Conservation (phyloP, 2,888 invertebrate species). For the Aelia acuminata region DNA sequence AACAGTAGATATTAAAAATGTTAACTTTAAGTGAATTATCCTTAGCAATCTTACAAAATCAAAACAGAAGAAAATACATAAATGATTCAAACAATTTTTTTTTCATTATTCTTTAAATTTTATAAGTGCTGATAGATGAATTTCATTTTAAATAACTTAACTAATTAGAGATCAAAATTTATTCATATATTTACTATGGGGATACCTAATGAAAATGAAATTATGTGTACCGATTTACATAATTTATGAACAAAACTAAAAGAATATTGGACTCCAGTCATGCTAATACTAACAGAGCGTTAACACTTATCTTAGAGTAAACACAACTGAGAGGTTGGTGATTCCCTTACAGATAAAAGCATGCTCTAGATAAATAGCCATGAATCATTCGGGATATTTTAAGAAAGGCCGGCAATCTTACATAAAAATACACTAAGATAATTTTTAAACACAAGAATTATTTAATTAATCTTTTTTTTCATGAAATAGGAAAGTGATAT, state of each 20-base stretch:
- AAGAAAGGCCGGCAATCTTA: conserved; percentile 17
- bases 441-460: not conserved
- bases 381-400: conserved; percentile 38
- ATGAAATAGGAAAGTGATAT: not conserved
- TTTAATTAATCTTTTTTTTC: not conserved
- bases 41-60: too few relatives aligned
- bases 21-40: too few relatives aligned
- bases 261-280: not conserved
- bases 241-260: not conserved
- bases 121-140: too few relatives aligned
- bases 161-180: too few relatives aligned
- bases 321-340: conserved; percentile 40
- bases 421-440: not conserved
- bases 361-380: conserved; percentile 43
- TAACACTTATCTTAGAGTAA: conserved; percentile 15
- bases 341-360: conserved; percentile 25
- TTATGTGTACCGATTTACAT: not conserved
- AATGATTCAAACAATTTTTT: too few relatives aligned
- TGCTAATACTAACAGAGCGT: conserved; percentile 6
- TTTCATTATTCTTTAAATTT: too few relatives aligned
- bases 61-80: too few relatives aligned
- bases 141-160: too few relatives aligned
- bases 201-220: too few relatives aligned
- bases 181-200: too few relatives aligned
- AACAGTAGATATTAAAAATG: too few relatives aligned